Conservation (phyloP, 2,888 invertebrate genomes). For the Graphium colonna region DNA sequence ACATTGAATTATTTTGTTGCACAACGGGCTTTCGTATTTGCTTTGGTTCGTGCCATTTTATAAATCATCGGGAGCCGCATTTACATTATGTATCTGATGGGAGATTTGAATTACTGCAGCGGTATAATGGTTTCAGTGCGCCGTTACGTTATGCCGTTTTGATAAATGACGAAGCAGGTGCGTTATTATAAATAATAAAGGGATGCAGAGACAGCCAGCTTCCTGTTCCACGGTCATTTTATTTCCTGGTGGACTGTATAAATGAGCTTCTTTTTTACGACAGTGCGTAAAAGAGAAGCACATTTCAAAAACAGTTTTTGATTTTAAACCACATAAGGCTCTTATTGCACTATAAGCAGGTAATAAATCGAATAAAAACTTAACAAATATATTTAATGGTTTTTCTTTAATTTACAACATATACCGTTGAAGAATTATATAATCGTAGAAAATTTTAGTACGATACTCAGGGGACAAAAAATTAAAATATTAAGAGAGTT, state of each 20-base stretch:
- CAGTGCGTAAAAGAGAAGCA: too few species aligned
- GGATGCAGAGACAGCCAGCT: not conserved
- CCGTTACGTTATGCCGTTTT: slow-evolving; percentile 24
- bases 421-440: too few species aligned
- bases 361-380: too few species aligned
- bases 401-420: too few species aligned
- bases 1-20: slow-evolving; percentile 34
- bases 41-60: slow-evolving; percentile 33
- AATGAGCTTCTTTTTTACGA: too few species aligned
- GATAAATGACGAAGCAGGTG: slow-evolving; percentile 20
- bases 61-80: slow-evolving; percentile 36
- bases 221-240: not conserved
- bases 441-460: too few species aligned
- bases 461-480: too few species aligned
- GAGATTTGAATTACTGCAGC: slow-evolving; percentile 28
- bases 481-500: too few species aligned
- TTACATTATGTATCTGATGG: slow-evolving; percentile 34
- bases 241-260: not conserved
- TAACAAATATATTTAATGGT: too few species aligned
- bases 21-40: slow-evolving; percentile 32
- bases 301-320: too few species aligned
- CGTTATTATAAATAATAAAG: slow-evolving; percentile 18
- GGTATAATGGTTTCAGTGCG: slow-evolving; percentile 15
- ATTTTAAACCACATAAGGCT: too few species aligned
- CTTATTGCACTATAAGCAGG: too few species aligned